Base-by-base conservation (phyloP, 2,113 vertebrate genomes). In the Catharus fuscescens region DNA sequence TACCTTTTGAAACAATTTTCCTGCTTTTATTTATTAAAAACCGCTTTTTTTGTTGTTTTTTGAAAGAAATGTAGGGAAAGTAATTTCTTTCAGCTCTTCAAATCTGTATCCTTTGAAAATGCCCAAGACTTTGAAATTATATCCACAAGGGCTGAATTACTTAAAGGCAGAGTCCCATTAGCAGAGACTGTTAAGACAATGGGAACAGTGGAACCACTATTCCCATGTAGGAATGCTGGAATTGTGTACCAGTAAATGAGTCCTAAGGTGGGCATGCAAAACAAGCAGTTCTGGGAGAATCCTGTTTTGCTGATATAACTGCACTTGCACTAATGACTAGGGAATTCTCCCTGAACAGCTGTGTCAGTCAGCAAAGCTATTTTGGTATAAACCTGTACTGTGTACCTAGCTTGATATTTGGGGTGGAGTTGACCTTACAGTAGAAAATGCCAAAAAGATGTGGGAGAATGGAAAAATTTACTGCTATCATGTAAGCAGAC, bases 331-430 rank as follows among this genome's bases (percentile, higher is more conserved):
- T 61, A 86, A 90, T 36, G 79, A 15, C 90, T 69, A 80, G 85
- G 82, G 92, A 95, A 93, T 96, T 93, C 79, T 93, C 54, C 45
- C 54, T 79, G 53, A 90, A 93, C 66, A 96, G 53, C 61, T 95
- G 50, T 91, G 67, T 94, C 79, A 76, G 90, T 85, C 88, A 90
- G 85, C 66, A 90, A 64, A 88, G 62, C 42, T 94, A 92, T 93
- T 96, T 96, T 88, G 45, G 93, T 85, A 88, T 73, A 85, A 81
- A 91, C 48, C 65, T 67, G 80, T 78, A 52, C 73, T 60, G 40
- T 79, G 61, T 74, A 88, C 90, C 53, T 87, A 77, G 61, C 40
- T 78, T 87, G 54, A 71, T 87, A 61, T 53, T 91, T 89, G 66
- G 15, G 54, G 18, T 73, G 48, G 73, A 91, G 48, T 85, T 91